Evolutionary conservation across 1,140 invertebrate species (phyloP), one percentile per base, ranked within the genome.

Genomic region (Oscheius sp.): DNA sequence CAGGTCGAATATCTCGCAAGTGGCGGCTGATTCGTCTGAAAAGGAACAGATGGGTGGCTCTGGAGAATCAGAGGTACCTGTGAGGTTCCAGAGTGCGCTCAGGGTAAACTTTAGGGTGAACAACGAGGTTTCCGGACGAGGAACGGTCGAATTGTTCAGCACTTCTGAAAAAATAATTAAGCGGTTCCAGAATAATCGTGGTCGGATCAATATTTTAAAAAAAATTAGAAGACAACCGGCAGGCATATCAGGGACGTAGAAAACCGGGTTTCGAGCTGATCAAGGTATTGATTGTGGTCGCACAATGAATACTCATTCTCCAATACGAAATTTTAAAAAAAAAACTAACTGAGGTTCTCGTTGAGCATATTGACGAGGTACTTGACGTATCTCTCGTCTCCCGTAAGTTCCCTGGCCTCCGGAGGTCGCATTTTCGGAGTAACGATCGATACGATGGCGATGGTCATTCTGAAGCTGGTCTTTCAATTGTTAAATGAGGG

Each of bases 41-140:
- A 72, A 68, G 29, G 34, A 34, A 73, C 34, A 31, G 26, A 55
- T 61, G 2, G n/a, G 3, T 77, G 65, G 52, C 18, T 31, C 3
- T 23, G 29, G 36, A 63, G n/a, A 18, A 46, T 26, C 46, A 13
- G 83, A 82, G 45, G 84, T 77, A 87, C 86, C 87, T 38, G 91
- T 92, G 26, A 93, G 85, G 86, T 93, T 93, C 91, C 91, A 93
- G 2, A 93, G 85, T 32, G 91, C 91, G 79, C 90, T 91, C 1
- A 92, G 85, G 18, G 91, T 91, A 80, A 92, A 92, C 81, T 91
- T 91, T 81, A 92, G 88, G 1, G 91, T 91, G 32, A 91, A 91
- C 79, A 92, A 91, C 2, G 90, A 88, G 18, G 85, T 85, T 76
- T 85, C 85, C 32, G 86, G 84, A 45, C 36, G 4, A 7, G 49